Evolutionary conservation across 2,888 invertebrate genomes (phyloP).

Genomic region (Dermolepida albohirtum): DNA sequence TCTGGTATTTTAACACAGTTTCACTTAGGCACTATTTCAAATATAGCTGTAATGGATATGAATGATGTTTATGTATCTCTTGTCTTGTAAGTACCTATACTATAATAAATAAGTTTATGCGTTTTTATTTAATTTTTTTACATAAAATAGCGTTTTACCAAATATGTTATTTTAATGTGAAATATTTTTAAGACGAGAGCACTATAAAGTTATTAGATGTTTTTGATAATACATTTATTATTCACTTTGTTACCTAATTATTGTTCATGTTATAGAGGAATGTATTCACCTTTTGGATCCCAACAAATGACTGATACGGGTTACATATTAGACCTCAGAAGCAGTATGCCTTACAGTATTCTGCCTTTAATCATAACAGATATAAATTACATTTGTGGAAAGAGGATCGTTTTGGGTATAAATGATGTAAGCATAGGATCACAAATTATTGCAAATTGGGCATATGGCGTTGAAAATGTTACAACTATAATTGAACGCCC

Average conservation of each 20-base stretch:
- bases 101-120: too few species aligned
- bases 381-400: conserved; percentile 65
- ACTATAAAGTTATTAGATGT: too few species aligned
- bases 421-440: conserved; percentile 67
- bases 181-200: too few species aligned
- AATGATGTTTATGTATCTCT: conserved; percentile 76
- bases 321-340: conserved; percentile 67
- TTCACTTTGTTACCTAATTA: too few species aligned
- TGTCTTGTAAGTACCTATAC: conserved; percentile 72
- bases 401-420: conserved; percentile 68
- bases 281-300: conserved; percentile 69
- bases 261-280: conserved; percentile 64
- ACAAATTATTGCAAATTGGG: conserved; percentile 66
- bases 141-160: too few species aligned
- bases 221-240: too few species aligned
- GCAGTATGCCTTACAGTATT: conserved; percentile 55
- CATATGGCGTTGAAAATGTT: conserved; percentile 65
- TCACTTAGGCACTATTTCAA: conserved; percentile 67
- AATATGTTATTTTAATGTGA: too few species aligned
- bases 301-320: conserved; percentile 67
- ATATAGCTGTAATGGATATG: conserved; percentile 74
- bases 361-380: conserved; percentile 63
- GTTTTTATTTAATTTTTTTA: too few species aligned
- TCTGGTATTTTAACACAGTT: conserved; percentile 56
- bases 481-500: conserved; percentile 67